phyloP scores from a whole-genome alignment of 1,140 invertebrate genomes.

The Drosophila cardini region DNA sequence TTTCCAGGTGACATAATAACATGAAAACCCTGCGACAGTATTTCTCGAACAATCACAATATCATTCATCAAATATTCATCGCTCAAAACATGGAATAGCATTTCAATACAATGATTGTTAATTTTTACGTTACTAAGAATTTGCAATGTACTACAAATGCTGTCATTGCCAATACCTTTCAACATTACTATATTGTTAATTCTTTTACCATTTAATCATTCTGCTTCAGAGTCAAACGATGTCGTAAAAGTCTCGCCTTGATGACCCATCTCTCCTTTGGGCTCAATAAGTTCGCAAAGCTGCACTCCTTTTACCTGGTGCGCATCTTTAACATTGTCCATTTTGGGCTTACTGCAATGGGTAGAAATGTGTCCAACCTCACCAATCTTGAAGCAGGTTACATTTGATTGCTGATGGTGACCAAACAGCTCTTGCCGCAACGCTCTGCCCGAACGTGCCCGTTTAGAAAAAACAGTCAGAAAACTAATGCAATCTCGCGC shows the following conservation, averaged over 20 bases:
- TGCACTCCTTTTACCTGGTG: slow-evolving; percentile 16
- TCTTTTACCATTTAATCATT: background rate
- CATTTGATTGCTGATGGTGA: background rate
- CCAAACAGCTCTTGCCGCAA: too few species aligned
- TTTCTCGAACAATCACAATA: slow-evolving; percentile 25
- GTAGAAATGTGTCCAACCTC: slow-evolving; percentile 25
- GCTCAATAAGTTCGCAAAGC: slow-evolving; percentile 14
- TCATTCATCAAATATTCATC: slow-evolving; percentile 4
- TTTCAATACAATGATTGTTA: slow-evolving; percentile 4
- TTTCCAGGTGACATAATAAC: background rate
- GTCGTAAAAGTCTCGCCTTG: slow-evolving; percentile 14
- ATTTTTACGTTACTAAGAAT: background rate
- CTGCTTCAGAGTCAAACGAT: slow-evolving; percentile 3
- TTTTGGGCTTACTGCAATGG: too few species aligned
- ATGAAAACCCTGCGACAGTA: slow-evolving; percentile 20
- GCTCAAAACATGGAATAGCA: background rate
- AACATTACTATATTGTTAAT: slow-evolving; percentile 10
- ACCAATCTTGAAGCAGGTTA: background rate
- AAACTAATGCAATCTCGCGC: too few species aligned
- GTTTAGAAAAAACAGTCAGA: too few species aligned
- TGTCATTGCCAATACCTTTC: slow-evolving; percentile 13
- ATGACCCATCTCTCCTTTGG: background rate
- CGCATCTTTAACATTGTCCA: slow-evolving; percentile 9
- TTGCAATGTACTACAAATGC: background rate
- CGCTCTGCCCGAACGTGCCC: too few species aligned